These are phyloP conservation scores for Neosalanx taihuensis DNA, from an alignment of 2,797 vertebrate species.

Conservation along the genomic window DNA sequence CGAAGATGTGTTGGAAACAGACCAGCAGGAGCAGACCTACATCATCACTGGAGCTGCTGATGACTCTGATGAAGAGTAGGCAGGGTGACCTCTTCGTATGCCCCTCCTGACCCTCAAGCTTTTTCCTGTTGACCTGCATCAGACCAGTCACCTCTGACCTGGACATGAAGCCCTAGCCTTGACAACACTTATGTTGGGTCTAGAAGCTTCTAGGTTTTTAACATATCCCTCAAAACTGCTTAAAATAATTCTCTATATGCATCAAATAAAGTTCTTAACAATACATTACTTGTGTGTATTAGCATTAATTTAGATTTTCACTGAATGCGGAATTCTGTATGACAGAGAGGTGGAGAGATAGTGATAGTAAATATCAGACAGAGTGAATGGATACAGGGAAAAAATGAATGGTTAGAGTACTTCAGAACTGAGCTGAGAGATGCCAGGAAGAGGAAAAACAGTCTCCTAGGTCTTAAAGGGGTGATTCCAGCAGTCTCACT, in stretches of 20 bases:
- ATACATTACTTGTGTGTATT: constrained; percentile 15
- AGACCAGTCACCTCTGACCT: constrained; percentile 63
- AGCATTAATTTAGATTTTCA: not conserved
- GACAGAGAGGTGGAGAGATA: not conserved
- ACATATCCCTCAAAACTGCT: constrained; percentile 41
- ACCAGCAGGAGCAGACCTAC: constrained; percentile 70
- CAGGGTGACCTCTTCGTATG: constrained; percentile 41
- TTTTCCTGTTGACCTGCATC: constrained; percentile 64
- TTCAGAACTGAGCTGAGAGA: no score
- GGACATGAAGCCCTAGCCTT: constrained; percentile 49
- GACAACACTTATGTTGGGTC: constrained; percentile 43
- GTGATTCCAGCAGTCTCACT: not conserved
- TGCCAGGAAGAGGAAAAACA: constrained; percentile 4
- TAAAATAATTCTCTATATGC: constrained; percentile 30
- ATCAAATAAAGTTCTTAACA: constrained; percentile 76
- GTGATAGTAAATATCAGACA: not conserved
- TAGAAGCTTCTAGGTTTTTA: constrained; percentile 40
- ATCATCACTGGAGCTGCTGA: constrained; percentile 72
- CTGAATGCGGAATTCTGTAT: not conserved
- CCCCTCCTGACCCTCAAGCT: constrained; percentile 53
- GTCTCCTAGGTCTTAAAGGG: not conserved
- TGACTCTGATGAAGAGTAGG: constrained; percentile 64
- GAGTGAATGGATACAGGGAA: not conserved
- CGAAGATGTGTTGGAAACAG: constrained; percentile 67
- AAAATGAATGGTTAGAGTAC: not conserved